Conservation (phyloP, 64 coral and sea anemone genomes). For the Exaiptasia diaphana region DNA sequence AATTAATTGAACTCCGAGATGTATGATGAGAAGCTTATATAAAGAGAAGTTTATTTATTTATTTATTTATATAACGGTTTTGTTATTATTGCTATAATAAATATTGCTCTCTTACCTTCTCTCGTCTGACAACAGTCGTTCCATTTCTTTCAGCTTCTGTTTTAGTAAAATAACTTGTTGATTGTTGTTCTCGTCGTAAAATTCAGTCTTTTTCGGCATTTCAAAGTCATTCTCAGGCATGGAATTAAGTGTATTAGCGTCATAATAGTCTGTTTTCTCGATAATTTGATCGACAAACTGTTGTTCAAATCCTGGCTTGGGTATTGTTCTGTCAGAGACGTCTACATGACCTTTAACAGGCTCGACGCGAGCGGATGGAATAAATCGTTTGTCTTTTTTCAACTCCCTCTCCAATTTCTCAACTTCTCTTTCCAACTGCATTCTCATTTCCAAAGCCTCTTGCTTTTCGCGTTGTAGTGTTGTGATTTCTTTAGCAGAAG, state of each 20-base stretch:
- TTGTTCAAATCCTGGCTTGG: conserved; percentile 73
- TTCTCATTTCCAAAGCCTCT: conserved; percentile 38
- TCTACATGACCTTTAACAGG: conserved; percentile 60
- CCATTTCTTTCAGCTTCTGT: conserved; percentile 78
- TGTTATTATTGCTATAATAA: too few relatives aligned
- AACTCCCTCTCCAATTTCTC: conserved; percentile 82
- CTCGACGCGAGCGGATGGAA: conserved; percentile 88
- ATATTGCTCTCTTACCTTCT: conserved; percentile 67
- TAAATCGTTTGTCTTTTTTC: conserved; percentile 62
- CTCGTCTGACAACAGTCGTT: conserved; percentile 73
- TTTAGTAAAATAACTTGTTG: conserved; percentile 55
- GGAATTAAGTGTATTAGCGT: conserved; percentile 24
- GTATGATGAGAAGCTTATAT: too few relatives aligned
- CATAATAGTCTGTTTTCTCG: conserved; percentile 75
- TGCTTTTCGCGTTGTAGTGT: conserved; percentile 69
- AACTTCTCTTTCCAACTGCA: conserved; percentile 70
- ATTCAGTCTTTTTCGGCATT: conserved; percentile 4
- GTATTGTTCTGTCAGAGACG: conserved; percentile 78
- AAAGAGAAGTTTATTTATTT: too few relatives aligned
- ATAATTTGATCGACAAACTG: conserved; percentile 88
- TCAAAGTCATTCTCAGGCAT: conserved; percentile 32
- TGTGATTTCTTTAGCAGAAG: conserved; percentile 65
- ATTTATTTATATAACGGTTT: too few relatives aligned
- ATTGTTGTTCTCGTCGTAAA: conserved; percentile 47
- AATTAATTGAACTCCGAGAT: too few relatives aligned